These are phyloP conservation scores for Hirtodrosophila confusa DNA, from an alignment of 2,888 invertebrate species.

Conservation along the genomic window DNA sequence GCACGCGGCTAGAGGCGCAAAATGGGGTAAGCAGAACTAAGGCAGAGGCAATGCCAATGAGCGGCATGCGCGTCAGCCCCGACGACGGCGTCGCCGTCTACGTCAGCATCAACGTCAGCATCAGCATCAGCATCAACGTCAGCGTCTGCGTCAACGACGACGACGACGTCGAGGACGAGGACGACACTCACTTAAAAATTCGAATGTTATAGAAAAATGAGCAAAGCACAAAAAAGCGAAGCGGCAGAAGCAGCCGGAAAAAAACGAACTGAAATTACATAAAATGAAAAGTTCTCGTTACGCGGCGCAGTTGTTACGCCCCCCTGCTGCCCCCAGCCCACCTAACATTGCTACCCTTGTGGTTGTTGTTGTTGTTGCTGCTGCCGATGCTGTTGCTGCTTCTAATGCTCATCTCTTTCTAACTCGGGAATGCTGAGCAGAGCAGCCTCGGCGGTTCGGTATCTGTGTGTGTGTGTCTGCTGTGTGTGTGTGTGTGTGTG, in stretches of 20 bases:
- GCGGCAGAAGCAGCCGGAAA: constrained; percentile 40
- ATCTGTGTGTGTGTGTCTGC: constrained; percentile 7
- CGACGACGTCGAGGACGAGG: constrained; percentile 35
- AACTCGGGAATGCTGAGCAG: constrained; percentile 75
- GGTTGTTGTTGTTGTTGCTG: constrained; percentile 22
- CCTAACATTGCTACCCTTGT: constrained; percentile 15
- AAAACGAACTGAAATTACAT: constrained; percentile 73
- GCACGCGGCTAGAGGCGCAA: constrained; percentile 54
- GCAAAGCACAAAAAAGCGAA: constrained; percentile 62
- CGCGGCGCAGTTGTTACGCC: constrained; percentile 70
- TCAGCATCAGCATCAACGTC: constrained; percentile 3
- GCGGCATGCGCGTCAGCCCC: not conserved
- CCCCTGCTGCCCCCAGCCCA: not conserved
- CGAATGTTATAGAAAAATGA: constrained; percentile 79
- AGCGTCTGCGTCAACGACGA: constrained; percentile 1
- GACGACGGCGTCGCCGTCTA: constrained; percentile 7
- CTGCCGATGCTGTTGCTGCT: constrained; percentile 50
- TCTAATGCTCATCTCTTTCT: constrained; percentile 84
- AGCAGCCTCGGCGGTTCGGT: constrained; percentile 35
- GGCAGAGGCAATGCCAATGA: constrained; percentile 6
- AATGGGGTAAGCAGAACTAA: constrained; percentile 56
- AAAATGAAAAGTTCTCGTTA: constrained; percentile 79
- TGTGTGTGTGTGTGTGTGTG: constrained; percentile 14
- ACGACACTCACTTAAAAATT: constrained; percentile 76
- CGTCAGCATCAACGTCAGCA: constrained; percentile 6